Evolutionary conservation across 1,140 invertebrate genomes (phyloP), one percentile per base, ranked within the genome.

Genomic region (Orchestia grillus): DNA sequence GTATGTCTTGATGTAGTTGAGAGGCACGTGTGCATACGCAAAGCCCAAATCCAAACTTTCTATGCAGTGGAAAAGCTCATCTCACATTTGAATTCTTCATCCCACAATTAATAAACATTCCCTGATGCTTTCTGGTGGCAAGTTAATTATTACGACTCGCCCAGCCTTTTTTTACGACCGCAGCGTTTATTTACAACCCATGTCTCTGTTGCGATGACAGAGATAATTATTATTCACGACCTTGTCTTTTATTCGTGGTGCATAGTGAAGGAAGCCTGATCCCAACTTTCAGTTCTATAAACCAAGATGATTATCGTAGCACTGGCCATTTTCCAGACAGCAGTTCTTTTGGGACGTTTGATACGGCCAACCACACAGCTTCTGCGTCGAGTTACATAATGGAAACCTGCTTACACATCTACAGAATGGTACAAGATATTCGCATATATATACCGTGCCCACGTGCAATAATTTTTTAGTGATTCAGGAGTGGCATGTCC

Each of bases 211-310:
- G 36, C 36, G 62, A 77, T 77, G 62, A 36, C 62, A 36, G 62
- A 77, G 62, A 77, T 77, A 77, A 77, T 77, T 77, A 77, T 77
- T 77, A 77, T 77, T 77, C 62, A 77, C 62, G 62, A 77, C 62
- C 28, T 77, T 77, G 62, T 28, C 62, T 77, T 77, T 77, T 77
- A 15, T 77, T 77, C 62, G 62, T 77, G 6, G 1, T 77, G 62
- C 62, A 77, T 77, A 19, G 62, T 77, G 62, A 77, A 36, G 62
- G 62, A 28, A 77, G 62, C 28, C 36, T 28, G 28, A 28, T 3
- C 62, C 11, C 15, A 77, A 28, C 62, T 77, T 36, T 77, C 62
- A 77, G 62, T 77, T 77, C 62, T 19, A 77, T 77, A 77, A 77
- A 77, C 62, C 28, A 23, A 77, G 62, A 77, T 77, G 62, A 77